Conservation (phyloP, 1,140 invertebrate species). For the Euura lappo region DNA sequence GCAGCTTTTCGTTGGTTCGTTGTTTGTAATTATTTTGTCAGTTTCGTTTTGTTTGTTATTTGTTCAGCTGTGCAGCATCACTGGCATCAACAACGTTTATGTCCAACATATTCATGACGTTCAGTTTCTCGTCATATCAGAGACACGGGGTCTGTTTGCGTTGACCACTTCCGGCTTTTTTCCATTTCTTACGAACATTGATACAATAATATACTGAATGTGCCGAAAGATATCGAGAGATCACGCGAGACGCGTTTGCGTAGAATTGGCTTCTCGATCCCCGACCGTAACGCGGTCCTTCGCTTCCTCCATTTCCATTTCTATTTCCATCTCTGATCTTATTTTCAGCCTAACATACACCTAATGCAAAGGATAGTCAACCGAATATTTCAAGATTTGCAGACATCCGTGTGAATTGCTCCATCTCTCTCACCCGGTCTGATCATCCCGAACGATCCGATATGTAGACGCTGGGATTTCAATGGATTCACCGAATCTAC, state of each 20-base stretch:
- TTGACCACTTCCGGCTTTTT: not conserved
- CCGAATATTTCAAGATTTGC: slow-evolving; percentile 1
- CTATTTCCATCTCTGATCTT: not conserved
- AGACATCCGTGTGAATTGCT: not conserved
- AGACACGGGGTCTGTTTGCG: not conserved
- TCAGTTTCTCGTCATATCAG: too few relatives aligned
- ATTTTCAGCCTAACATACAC: too few relatives aligned
- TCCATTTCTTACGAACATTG: not conserved
- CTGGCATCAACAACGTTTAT: too few relatives aligned
- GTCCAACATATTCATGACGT: too few relatives aligned
- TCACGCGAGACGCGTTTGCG: not conserved
- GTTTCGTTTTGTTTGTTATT: too few relatives aligned
- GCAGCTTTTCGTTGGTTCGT: too few relatives aligned
- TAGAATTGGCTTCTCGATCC: not conserved
- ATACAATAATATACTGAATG: not conserved
- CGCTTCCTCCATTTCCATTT: not conserved
- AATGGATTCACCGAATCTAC: not conserved
- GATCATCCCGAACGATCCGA: not conserved
- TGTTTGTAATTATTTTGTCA: too few relatives aligned
- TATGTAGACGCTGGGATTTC: not conserved
- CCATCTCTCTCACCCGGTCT: not conserved
- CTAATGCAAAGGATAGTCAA: not conserved
- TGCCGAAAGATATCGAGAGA: not conserved
- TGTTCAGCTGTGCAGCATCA: too few relatives aligned
- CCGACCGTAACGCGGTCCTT: not conserved